These are phyloP conservation scores for Drosophila sp. DNA, from an alignment of 1,140 invertebrate species.

Conservation along the genomic window DNA sequence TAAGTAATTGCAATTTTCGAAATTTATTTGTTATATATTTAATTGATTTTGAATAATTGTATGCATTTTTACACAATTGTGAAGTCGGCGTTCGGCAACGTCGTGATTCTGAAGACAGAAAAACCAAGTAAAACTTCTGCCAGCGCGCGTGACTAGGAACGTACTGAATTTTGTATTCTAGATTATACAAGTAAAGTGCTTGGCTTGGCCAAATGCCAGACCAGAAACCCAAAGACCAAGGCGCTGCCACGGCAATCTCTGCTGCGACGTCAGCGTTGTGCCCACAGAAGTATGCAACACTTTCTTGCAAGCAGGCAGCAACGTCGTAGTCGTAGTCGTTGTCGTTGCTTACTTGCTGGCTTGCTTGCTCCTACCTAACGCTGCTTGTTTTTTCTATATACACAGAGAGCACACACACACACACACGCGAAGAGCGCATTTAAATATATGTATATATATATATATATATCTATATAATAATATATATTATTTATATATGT, in stretches of 20 bases:
- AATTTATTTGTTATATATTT: constrained; percentile 16
- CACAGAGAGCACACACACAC: constrained; percentile 1
- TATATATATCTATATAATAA: constrained; percentile 80
- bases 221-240: constrained; percentile 66
- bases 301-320: constrained; percentile 74
- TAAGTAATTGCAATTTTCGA: neutral
- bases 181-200: constrained; percentile 75
- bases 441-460: constrained; percentile 81
- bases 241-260: constrained; percentile 57
- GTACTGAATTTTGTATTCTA: constrained; percentile 81
- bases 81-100: constrained; percentile 69
- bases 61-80: constrained; percentile 77
- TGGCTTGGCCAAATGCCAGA: constrained; percentile 57
- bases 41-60: constrained; percentile 55
- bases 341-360: constrained; percentile 32
- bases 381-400: constrained; percentile 57
- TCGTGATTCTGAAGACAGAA: constrained; percentile 62
- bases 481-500: constrained; percentile 84
- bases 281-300: constrained; percentile 79
- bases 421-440: constrained; percentile 61
- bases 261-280: constrained; percentile 64
- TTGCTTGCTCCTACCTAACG: constrained; percentile 56
- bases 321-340: constrained; percentile 22
- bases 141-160: constrained; percentile 83
- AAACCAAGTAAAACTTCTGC: constrained; percentile 79